These are phyloP conservation scores for Drosophila parabipectinata DNA, from an alignment of 1,140 invertebrate genomes.

Conservation along the genomic window DNA sequence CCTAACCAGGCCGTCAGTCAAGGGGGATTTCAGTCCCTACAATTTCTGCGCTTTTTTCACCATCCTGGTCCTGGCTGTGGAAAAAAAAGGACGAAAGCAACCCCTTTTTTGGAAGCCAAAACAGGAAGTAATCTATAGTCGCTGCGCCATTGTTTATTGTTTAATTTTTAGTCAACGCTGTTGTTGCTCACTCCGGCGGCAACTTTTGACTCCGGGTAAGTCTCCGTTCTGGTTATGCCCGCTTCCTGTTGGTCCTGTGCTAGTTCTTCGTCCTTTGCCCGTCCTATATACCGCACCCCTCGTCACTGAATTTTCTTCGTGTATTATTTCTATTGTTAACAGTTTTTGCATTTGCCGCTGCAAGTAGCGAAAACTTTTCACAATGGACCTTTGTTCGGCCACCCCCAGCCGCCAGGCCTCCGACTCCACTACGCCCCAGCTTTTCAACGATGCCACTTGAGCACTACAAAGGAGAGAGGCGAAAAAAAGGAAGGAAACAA, in stretches of 20 bases:
- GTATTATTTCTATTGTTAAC: slow-evolving; percentile 79
- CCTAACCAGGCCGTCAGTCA: slow-evolving; percentile 53
- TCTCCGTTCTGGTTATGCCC: slow-evolving; percentile 44
- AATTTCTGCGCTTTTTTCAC: not conserved
- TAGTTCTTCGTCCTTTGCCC: not conserved
- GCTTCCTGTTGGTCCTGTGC: slow-evolving; percentile 29
- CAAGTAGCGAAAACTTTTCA: slow-evolving; percentile 79
- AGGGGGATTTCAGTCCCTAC: not conserved
- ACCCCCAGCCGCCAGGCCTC: not conserved
- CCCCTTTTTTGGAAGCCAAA: slow-evolving; percentile 59
- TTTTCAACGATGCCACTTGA: slow-evolving; percentile 71
- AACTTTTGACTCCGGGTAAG: slow-evolving; percentile 47
- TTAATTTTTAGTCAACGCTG: slow-evolving; percentile 78
- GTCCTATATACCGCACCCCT: not conserved
- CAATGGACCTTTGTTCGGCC: slow-evolving; percentile 66
- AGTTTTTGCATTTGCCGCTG: slow-evolving; percentile 78
- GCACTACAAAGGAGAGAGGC: slow-evolving; percentile 61
- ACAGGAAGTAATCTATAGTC: slow-evolving; percentile 82
- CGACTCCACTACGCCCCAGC: not conserved
- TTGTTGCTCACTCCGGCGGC: slow-evolving; percentile 51
- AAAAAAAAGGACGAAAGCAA: not conserved
- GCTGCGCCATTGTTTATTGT: slow-evolving; percentile 80
- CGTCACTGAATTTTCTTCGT: slow-evolving; percentile 22
- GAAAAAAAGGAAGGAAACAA: slow-evolving; percentile 17
- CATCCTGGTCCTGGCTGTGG: not conserved